These are phyloP conservation scores for Trichogramma pretiosum DNA, from an alignment of 1,140 invertebrate species.

Conservation along the genomic window DNA sequence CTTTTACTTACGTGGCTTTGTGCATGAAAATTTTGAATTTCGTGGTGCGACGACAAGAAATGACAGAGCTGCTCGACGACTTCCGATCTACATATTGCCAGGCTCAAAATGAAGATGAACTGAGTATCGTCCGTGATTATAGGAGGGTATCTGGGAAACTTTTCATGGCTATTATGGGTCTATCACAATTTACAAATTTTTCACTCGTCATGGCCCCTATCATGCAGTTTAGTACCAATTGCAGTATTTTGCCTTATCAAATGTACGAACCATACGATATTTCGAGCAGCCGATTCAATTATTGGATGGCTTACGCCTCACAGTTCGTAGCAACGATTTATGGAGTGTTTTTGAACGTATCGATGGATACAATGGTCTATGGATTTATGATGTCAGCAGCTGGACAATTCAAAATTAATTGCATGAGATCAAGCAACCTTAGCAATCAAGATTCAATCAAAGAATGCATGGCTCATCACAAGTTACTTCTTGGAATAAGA, in stretches of 20 bases:
- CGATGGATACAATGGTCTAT: constrained; percentile 26
- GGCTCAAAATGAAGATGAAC: background rate
- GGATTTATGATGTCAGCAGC: constrained; percentile 24
- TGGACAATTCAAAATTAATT: constrained; percentile 27
- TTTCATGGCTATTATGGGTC: no score
- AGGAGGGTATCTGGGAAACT: no score
- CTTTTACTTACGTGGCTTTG: constrained; percentile 4
- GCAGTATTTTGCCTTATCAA: constrained; percentile 14
- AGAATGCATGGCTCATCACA: constrained; percentile 9
- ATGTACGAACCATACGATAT: constrained; percentile 7
- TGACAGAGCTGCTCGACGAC: background rate
- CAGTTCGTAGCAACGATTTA: constrained; percentile 9
- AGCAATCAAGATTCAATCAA: no score
- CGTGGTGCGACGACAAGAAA: background rate
- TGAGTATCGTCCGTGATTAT: no score
- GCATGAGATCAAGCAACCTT: constrained; percentile 25
- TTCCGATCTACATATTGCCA: background rate
- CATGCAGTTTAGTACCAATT: no score
- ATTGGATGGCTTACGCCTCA: background rate
- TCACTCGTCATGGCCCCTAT: no score
- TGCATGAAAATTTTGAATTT: constrained; percentile 14
- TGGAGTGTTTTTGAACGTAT: constrained; percentile 26
- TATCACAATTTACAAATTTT: no score
- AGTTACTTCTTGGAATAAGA: constrained; percentile 1
- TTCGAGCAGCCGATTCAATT: constrained; percentile 3